phyloP scores from a whole-genome alignment of 2,113 vertebrate species.

The Fulmarus glacialis region DNA sequence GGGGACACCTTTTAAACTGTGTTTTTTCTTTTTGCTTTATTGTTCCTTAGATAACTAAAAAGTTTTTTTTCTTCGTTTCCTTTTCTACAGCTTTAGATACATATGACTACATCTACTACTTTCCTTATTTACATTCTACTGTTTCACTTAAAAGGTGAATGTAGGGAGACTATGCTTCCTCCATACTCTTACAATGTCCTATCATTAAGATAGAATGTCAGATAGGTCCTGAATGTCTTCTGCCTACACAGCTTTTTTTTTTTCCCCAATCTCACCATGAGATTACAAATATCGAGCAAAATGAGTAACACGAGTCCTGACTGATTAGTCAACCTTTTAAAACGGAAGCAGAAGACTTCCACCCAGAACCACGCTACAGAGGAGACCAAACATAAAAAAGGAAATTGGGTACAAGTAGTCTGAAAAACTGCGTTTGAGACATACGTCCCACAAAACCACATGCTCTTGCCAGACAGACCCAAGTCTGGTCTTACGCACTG shows the following conservation, averaged over 20 bases:
- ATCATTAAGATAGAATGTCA: neutral
- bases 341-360: constrained; percentile 61
- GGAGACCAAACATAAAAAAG: constrained; percentile 35
- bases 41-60: neutral
- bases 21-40: neutral
- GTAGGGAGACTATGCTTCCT: neutral
- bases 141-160: neutral
- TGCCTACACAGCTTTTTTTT: neutral
- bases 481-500: constrained; percentile 17
- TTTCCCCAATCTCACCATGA: neutral
- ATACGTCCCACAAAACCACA: constrained; percentile 53
- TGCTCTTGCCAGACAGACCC: neutral
- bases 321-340: constrained; percentile 39
- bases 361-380: neutral
- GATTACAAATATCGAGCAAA: neutral
- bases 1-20: neutral
- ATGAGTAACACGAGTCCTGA: constrained; percentile 32
- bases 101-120: neutral
- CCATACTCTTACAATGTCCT: neutral
- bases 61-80: neutral
- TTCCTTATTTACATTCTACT: neutral
- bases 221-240: neutral
- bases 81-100: neutral
- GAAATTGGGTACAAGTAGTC: constrained; percentile 49
- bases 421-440: constrained; percentile 13